Evolutionary conservation across 1,140 invertebrate genomes (phyloP), one percentile per base, ranked within the genome.

Genomic region (Babylonia areolata): DNA sequence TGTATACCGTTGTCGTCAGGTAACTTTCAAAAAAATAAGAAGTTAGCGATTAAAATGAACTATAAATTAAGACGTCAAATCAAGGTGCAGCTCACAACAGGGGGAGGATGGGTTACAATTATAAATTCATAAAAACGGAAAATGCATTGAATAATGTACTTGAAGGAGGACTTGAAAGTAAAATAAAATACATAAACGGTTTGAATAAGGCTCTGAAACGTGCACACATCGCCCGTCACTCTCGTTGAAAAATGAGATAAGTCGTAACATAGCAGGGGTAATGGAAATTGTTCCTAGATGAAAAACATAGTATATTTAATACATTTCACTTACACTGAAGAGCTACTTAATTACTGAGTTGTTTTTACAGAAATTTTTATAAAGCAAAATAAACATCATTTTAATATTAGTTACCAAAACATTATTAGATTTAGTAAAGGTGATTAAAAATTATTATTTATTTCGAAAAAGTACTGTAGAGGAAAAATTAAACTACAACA

Each of bases 211-310:
- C 89, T 94, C 92, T 95, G 93, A 94, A 94, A 94, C 95, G 95
- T 95, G 95, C 94, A 96, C 95, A 96, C 95, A 96, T 96, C 95
- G 95, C 96, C 96, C 95, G 95, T 96, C 96, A 94, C 94, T 96
- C 95, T 95, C 94, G 94, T 93, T 94, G 94, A 95, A 95, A 96
- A 94, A 93, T 95, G 94, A 95, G 95, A 96, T 95, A 96, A 96
- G 96, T 96, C 96, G 96, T 96, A 96, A 96, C 96, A 96, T 94
- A 96, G 96, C 96, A 96, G 95, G 95, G 92, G 92, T 96, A 96
- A 94, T 95, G 95, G 96, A 96, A 96, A 95, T 93, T 96, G 94
- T 37, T 33, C 75, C 75, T 77, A 39, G 39, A 35, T 40, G 39
- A 39, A 77, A 40, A 28, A 77, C 35, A 23, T 77, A 77, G 75